Conservation (phyloP, 53 echinoderm and acorn worm species). For the Apostichopus leukothele region DNA sequence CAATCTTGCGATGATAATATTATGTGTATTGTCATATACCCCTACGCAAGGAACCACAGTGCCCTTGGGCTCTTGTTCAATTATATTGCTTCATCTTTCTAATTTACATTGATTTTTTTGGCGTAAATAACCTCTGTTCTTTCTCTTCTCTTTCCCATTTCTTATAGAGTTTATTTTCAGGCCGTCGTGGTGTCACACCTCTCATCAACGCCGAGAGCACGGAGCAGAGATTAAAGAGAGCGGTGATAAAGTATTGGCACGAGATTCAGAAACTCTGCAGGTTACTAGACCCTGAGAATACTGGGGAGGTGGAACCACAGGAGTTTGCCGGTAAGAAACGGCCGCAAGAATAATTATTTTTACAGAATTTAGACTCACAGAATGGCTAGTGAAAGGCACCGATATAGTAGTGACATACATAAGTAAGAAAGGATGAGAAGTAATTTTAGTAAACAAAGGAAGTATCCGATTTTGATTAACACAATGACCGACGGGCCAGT, state of each 20-base stretch:
- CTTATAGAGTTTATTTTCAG: constrained; percentile 22
- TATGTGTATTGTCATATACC: no score
- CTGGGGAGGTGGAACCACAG: constrained; percentile 60
- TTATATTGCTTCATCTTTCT: no score
- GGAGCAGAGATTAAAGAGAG: constrained; percentile 76
- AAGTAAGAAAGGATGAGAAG: neutral
- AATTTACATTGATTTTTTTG: no score
- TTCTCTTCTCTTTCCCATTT: neutral
- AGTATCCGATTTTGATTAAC: neutral
- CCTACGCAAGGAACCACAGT: no score
- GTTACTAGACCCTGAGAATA: constrained; percentile 64
- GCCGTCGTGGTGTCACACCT: constrained; percentile 73
- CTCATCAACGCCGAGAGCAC: constrained; percentile 88
- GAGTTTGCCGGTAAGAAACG: constrained; percentile 71
- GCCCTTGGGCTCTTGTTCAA: no score
- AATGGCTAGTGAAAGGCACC: no score
- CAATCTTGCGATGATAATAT: no score
- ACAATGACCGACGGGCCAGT: no score
- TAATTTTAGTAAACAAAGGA: neutral
- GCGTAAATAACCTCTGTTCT: no score
- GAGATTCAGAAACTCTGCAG: constrained; percentile 78
- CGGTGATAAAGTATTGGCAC: constrained; percentile 81
- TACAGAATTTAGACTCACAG: no score
- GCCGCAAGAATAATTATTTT: neutral
- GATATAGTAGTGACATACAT: no score